Evolutionary conservation across 1,140 invertebrate species (phyloP), one percentile per base, ranked within the genome.

Genomic region (Aricia agestis): DNA sequence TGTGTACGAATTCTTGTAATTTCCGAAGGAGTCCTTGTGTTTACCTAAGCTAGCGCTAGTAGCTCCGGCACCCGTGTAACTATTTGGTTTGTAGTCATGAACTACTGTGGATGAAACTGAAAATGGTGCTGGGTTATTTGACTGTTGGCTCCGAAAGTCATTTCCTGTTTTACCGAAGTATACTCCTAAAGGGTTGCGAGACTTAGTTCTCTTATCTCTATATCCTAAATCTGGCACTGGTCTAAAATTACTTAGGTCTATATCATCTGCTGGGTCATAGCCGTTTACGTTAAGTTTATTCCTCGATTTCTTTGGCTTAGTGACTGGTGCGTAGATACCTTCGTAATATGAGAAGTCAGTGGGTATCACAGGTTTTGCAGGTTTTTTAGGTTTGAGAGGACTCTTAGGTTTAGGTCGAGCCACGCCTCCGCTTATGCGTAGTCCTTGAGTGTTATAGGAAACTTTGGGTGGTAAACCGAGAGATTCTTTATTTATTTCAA

Each of bases 261-360:
- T 57, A 57, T 87, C 82, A 7, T 72, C 68, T 66, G 78, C 68
- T n/a, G 74, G 15, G 58, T 81, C 84, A 66, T 77, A 83, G 66
- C 76, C 69, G 13, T 79, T 74, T 31, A 80, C 65, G 9, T 80
- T 71, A 10, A 78, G 68, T 6, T 76, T 73, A 7, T 82, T 80
- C 65, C 78, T 79, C 19, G 76, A 74, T 68, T 84, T 85, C 72
- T 78, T 84, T 59, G 76, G 75, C 70, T 74, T 80, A 59, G 63
- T 78, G 9, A 71, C 77, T 7, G 84, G 74, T 52, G 80, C 67
- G 57, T 85, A 89, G 19, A 89, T 81, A 72, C 80, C 86, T 84
- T 91, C 89, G 57, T 90, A 90, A 75, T 90, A 91, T 65, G 86
- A 84, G 72, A 84, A 84, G 70, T 90, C 87, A 9, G 74, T 67